Percentiles rank a stretch among this genome's conserved stretches.
These are phyloP conservation scores for Heliothis virescens DNA, from an alignment of 1,140 invertebrate species.

Conservation along the genomic window DNA sequence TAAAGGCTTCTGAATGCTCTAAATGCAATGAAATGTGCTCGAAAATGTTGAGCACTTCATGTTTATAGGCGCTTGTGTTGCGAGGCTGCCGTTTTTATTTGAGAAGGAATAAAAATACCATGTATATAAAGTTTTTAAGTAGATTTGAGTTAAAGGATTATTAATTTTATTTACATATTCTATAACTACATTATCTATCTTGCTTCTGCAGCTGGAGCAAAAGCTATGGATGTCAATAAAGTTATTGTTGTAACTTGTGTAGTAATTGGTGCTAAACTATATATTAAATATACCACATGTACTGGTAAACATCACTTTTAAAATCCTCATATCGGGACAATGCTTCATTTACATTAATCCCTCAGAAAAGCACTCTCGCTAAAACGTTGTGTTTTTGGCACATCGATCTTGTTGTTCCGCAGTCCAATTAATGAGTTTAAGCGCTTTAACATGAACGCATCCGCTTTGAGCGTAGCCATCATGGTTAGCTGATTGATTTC, in stretches of 20 bases:
- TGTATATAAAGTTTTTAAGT: too few species aligned
- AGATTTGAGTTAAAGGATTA: too few species aligned
- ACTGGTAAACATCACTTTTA: not conserved
- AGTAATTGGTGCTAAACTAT: too few species aligned
- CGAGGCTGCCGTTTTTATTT: constrained; percentile 9
- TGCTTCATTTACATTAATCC: constrained; percentile 11
- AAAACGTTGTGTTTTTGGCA: constrained; percentile 63
- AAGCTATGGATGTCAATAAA: too few species aligned
- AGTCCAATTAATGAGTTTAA: constrained; percentile 70
- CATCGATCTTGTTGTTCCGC: constrained; percentile 63
- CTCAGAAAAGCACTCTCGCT: constrained; percentile 17
- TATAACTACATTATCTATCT: too few species aligned
- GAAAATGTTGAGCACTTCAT: constrained; percentile 65
- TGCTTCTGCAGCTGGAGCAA: too few species aligned
- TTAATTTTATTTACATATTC: too few species aligned
- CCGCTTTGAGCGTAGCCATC: constrained; percentile 62
- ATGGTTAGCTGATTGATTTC: constrained; percentile 63
- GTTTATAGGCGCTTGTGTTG: constrained; percentile 40
- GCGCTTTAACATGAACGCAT: constrained; percentile 65
- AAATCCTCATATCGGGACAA: not conserved
- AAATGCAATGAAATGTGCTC: constrained; percentile 66
- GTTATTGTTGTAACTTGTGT: too few species aligned
- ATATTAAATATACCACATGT: not conserved
- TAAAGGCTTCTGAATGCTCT: constrained; percentile 55
- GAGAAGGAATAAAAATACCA: not conserved